Base-by-base conservation (phyloP, 2,113 vertebrate genomes). In the Melanerpes aurifrons region DNA sequence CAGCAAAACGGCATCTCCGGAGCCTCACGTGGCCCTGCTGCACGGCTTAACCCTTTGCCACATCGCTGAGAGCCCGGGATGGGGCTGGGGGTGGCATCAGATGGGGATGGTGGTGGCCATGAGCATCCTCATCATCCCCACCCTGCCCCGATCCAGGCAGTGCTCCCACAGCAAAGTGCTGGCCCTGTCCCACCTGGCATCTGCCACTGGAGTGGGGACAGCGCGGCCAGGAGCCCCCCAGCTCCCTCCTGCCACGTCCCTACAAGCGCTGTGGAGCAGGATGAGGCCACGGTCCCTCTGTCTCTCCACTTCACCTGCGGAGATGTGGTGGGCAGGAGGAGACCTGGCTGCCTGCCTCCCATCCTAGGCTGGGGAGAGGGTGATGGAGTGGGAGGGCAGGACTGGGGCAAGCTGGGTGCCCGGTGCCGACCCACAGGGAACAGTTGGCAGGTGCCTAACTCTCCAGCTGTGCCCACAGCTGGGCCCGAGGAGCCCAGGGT, bases 1-100 rank as follows among this genome's bases (percentile, higher is more conserved):
- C 84, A 88, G 94, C 77, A 75, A 93, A 95, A 88, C 67, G 87
- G 94, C 80, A 96, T 94, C 94, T 91, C 94, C 67, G 0, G 72
- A 80, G 88, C 0, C 0, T 92, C 91, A 91, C 62, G n/a, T 93
- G 95, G 86, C 86, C 47, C 62, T 0, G 3, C 78, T 74, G 85
- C 22, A 4, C 1, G 20, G 56, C 37, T 96, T 93, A 96, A 95
- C 89, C 87, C 93, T 94, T 93, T 26, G 40, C 48, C 0, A 5
- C 74, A 85, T 45, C 6, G n/a, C 74, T 0, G 0, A 20, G 32
- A 45, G 68, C 70, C 7, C 3, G 0, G 1, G n/a, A 10, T 8
- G 35, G 40, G 70, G 35, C 3, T 6, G 40, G 28, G 40, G 32
- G 19, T 54, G 79, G 37, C 62, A 79, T 16, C 5, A 1, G 2